These are phyloP conservation scores for Geotria australis DNA, from an alignment of 2,797 vertebrate species.

Conservation along the genomic window DNA sequence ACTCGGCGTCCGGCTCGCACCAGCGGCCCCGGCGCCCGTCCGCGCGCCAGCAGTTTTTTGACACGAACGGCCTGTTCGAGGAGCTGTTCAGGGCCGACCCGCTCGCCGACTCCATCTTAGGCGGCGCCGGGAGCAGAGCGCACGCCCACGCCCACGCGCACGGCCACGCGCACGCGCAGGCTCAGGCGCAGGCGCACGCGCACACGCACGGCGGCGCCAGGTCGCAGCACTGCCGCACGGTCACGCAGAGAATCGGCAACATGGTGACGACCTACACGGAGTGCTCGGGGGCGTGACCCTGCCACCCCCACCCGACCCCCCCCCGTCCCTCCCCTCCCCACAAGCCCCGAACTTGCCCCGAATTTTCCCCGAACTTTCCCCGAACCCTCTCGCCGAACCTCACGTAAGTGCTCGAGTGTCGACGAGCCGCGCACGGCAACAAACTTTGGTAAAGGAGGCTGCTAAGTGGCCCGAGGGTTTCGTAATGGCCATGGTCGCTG, in stretches of 20 bases:
- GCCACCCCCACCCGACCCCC: background rate
- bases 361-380: too few relatives aligned
- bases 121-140: background rate
- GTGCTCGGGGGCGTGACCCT: constrained; percentile 27
- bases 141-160: too few relatives aligned
- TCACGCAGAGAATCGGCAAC: constrained; percentile 71
- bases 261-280: constrained; percentile 94
- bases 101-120: background rate
- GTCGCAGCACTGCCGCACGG: constrained; percentile 69
- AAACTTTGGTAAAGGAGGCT: too few relatives aligned
- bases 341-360: too few relatives aligned
- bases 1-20: background rate
- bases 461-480: too few relatives aligned
- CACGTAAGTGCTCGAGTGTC: too few relatives aligned
- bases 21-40: background rate
- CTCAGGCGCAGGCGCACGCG: background rate
- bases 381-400: too few relatives aligned
- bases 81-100: background rate
- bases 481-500: too few relatives aligned
- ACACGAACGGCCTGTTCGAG: background rate
- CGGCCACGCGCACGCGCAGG: too few relatives aligned
- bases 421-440: too few relatives aligned
- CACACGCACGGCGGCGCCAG: constrained; percentile 14
- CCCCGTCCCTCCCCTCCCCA: too few relatives aligned
- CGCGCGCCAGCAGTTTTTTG: background rate